Percentiles rank a stretch among this genome's conserved stretches.
These are phyloP conservation scores for Sisor rabdophorus DNA, from an alignment of 2,113 vertebrate genomes.

Conservation along the genomic window DNA sequence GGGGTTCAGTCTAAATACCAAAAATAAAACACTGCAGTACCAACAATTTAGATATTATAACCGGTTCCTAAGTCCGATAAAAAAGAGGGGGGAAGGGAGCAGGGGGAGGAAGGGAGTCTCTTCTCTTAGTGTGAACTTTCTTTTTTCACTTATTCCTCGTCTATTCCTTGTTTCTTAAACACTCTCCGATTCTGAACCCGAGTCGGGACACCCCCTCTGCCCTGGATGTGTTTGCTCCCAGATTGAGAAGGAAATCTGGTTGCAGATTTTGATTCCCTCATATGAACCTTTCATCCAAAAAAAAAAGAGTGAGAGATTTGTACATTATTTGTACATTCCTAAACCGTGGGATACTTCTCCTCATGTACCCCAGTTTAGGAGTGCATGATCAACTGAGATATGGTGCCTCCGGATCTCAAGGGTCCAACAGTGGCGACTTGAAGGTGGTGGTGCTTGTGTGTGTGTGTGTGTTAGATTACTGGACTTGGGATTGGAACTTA, in stretches of 20 bases:
- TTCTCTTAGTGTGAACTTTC: neutral
- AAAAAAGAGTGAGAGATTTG: neutral
- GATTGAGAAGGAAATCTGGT: neutral
- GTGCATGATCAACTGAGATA: too few relatives aligned
- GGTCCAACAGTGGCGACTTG: too few relatives aligned
- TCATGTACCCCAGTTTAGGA: too few relatives aligned
- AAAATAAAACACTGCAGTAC: neutral
- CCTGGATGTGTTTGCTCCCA: neutral
- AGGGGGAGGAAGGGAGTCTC: neutral
- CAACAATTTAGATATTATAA: neutral
- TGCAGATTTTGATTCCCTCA: neutral
- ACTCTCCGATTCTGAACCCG: neutral
- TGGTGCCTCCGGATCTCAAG: too few relatives aligned
- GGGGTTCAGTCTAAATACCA: neutral
- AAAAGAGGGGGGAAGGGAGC: too few relatives aligned
- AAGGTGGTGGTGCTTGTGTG: too few relatives aligned
- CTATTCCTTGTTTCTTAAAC: neutral
- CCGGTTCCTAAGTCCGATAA: neutral
- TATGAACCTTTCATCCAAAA: neutral
- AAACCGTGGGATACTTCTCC: too few relatives aligned
- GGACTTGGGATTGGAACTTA: too few relatives aligned
- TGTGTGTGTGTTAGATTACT: too few relatives aligned
- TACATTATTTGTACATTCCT: neutral
- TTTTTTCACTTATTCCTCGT: neutral
- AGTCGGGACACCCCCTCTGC: neutral